A percentile compares a stretch with the other conserved stretches of the same genome.
Conservation (phyloP, 2,113 vertebrate species). For the Synchiropus splendidus region DNA sequence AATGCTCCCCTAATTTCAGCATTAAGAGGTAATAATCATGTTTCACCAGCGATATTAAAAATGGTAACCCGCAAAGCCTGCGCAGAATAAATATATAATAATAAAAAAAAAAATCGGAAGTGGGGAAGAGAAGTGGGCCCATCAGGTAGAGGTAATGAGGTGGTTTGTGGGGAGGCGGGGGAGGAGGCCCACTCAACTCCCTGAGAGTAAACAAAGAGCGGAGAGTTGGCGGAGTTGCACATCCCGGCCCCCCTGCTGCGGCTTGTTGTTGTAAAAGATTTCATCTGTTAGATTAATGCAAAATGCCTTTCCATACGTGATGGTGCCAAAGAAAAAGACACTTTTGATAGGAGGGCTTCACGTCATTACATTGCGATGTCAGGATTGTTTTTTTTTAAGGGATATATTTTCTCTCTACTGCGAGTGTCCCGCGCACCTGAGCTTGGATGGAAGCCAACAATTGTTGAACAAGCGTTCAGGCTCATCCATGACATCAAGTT, state of each 20-base stretch:
- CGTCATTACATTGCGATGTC: too few relatives aligned
- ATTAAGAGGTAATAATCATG: conserved; percentile 99
- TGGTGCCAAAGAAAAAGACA: too few relatives aligned
- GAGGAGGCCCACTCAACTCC: conserved; percentile 45
- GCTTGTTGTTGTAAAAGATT: background rate
- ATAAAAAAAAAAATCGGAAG: conserved; percentile 33
- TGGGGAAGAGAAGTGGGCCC: conserved; percentile 25
- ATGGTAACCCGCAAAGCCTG: conserved; percentile 91
- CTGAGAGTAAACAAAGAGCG: conserved; percentile 67
- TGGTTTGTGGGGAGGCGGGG: conserved; percentile 30
- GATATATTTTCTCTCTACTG: too few relatives aligned
- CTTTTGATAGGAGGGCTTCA: too few relatives aligned
- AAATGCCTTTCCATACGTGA: background rate
- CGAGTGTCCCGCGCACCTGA: too few relatives aligned
- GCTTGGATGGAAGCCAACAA: too few relatives aligned
- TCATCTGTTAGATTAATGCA: conserved; percentile 31
- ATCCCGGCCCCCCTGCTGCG: conserved; percentile 25
- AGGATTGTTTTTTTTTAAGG: too few relatives aligned
- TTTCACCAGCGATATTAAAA: conserved; percentile 99
- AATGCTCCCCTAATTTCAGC: conserved; percentile 93
- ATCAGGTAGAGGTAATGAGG: conserved; percentile 60
- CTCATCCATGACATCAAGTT: too few relatives aligned
- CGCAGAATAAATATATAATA: conserved; percentile 59
- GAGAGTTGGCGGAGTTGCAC: conserved; percentile 33
- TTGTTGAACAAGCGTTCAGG: too few relatives aligned